Percentiles rank a stretch among this genome's conserved stretches.
Evolutionary conservation across 2,113 vertebrate species (phyloP).

Genomic region (Corythornis vintsioides): DNA sequence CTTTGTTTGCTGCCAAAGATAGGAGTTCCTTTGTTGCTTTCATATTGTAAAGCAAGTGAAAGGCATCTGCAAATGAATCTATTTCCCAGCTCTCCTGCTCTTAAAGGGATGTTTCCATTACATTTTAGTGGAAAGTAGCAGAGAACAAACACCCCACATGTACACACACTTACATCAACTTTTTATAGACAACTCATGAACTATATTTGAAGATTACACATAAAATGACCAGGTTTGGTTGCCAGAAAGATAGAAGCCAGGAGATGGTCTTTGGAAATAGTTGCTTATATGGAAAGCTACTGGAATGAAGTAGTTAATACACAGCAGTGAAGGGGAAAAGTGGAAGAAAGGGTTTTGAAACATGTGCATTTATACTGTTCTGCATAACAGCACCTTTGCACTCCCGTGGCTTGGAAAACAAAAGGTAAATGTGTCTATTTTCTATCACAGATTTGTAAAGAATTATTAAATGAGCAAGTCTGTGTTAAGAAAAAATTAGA

Average conservation of each 20-base stretch:
- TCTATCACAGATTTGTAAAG: background rate
- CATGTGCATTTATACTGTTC: background rate
- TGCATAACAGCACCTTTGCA: background rate
- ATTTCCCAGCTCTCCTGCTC: background rate
- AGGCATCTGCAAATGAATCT: slow-evolving; percentile 21
- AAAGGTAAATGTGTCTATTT: background rate
- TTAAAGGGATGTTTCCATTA: background rate
- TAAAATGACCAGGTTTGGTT: background rate
- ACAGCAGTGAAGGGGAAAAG: background rate
- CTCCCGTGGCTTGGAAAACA: background rate
- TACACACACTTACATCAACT: background rate
- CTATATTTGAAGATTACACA: background rate
- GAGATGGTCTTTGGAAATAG: background rate
- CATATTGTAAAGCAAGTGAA: background rate
- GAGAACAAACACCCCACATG: background rate
- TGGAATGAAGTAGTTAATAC: background rate
- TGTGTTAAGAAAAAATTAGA: background rate
- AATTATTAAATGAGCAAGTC: background rate
- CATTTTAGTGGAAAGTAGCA: background rate
- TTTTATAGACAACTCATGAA: background rate
- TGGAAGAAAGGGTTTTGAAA: background rate
- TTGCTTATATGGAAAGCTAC: background rate
- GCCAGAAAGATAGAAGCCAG: background rate
- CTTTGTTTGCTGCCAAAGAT: background rate
- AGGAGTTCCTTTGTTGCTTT: slow-evolving; percentile 19